Percentiles rank a stretch among this genome's conserved stretches.
These are phyloP conservation scores for Polietes domitor DNA, from an alignment of 2,888 invertebrate genomes.

Conservation along the genomic window DNA sequence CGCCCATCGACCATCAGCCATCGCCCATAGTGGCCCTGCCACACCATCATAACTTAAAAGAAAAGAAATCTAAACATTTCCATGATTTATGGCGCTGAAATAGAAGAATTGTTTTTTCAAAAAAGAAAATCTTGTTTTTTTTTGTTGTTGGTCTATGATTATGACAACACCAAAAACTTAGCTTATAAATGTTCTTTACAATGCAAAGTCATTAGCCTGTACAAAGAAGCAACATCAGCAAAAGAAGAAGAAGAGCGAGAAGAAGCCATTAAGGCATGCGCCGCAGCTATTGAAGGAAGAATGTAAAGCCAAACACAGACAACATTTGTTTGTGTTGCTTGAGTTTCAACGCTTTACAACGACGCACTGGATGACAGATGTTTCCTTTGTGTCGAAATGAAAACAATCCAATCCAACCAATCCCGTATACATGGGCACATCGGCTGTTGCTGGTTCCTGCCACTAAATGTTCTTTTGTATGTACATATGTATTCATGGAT, in stretches of 20 bases:
- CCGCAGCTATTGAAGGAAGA: background rate
- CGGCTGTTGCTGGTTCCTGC: background rate
- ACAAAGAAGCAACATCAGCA: background rate
- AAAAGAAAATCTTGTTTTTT: constrained; percentile 6
- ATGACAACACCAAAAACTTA: background rate
- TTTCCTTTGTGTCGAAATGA: constrained; percentile 47
- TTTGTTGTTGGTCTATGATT: too few species aligned
- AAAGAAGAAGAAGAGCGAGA: background rate
- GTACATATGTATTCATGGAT: background rate
- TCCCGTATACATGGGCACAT: constrained; percentile 45
- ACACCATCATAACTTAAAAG: too few species aligned
- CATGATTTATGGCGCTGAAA: constrained; percentile 17
- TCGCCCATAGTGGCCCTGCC: too few species aligned
- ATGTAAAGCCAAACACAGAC: constrained; percentile 10
- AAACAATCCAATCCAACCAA: constrained; percentile 23
- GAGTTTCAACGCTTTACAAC: background rate
- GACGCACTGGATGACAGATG: constrained; percentile 59
- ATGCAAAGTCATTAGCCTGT: background rate
- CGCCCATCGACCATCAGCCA: background rate
- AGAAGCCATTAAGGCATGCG: background rate
- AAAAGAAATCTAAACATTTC: background rate
- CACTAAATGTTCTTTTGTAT: constrained; percentile 32
- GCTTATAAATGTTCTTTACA: constrained; percentile 7
- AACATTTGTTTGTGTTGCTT: constrained; percentile 21
- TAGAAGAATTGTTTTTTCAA: background rate